phyloP scores from a whole-genome alignment of 2,797 vertebrate genomes.

The Mastacembelus armatus region DNA sequence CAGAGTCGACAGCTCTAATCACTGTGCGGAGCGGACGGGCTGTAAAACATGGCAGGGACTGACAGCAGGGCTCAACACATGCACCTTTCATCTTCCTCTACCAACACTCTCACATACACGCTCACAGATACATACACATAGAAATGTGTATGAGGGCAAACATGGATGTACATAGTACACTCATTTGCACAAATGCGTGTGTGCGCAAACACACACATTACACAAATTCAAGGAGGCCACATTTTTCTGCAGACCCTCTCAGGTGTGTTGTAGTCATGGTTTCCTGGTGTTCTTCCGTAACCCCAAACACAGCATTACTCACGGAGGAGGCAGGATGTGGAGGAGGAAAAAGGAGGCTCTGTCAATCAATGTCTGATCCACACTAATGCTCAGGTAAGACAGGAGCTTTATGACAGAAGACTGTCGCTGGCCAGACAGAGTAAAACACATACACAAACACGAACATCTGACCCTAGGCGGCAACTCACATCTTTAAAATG shows the following conservation, averaged over 20 bases:
- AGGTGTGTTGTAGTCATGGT: slow-evolving; percentile 58
- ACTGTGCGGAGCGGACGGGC: slow-evolving; percentile 77
- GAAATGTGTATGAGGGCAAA: no score
- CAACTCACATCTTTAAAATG: slow-evolving; percentile 36
- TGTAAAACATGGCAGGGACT: slow-evolving; percentile 86
- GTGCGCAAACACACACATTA: slow-evolving; percentile 11
- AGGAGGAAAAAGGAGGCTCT: slow-evolving; percentile 48
- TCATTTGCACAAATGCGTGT: slow-evolving; percentile 7
- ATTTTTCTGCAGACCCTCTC: slow-evolving; percentile 56
- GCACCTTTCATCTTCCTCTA: slow-evolving; percentile 77
- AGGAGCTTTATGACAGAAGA: slow-evolving; percentile 75
- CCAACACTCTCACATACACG: slow-evolving; percentile 62
- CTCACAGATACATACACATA: slow-evolving; percentile 42
- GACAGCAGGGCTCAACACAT: slow-evolving; percentile 80
- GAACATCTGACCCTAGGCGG: slow-evolving; percentile 55
- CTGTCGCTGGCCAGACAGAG: slow-evolving; percentile 61
- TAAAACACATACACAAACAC: slow-evolving; percentile 43
- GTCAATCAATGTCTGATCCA: slow-evolving; percentile 82
- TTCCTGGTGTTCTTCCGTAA: slow-evolving; percentile 65
- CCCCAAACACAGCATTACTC: slow-evolving; percentile 64
- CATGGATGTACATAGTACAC: slow-evolving; percentile 28
- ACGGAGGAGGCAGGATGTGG: slow-evolving; percentile 29
- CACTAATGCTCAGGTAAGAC: slow-evolving; percentile 84
- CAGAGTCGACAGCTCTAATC: slow-evolving; percentile 82
- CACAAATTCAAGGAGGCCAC: slow-evolving; percentile 39